Conservation (phyloP, 2,113 vertebrate genomes). For the Ailuropoda melanoleuca region DNA sequence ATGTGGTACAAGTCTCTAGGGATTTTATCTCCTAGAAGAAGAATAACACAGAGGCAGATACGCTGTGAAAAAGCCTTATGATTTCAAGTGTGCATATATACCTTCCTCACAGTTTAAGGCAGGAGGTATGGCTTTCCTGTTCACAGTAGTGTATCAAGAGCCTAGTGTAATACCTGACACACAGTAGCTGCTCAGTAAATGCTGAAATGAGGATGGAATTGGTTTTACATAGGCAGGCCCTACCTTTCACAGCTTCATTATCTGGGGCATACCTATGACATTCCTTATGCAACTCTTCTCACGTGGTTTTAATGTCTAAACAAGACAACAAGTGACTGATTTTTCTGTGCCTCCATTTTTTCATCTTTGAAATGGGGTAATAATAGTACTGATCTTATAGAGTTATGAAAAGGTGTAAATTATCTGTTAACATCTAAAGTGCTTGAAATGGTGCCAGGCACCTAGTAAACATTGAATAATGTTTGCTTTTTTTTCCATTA, state of each 20-base stretch:
- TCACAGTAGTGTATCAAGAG: background rate
- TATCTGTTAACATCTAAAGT: background rate
- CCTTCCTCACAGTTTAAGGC: background rate
- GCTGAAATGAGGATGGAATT: background rate
- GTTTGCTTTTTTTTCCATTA: background rate
- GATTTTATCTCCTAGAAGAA: background rate
- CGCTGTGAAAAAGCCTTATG: background rate
- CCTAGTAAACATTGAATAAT: background rate
- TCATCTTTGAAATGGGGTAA: background rate
- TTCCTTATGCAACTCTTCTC: background rate
- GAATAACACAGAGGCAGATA: background rate
- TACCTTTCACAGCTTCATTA: background rate
- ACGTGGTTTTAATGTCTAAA: background rate
- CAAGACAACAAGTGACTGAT: background rate
- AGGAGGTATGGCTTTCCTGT: background rate
- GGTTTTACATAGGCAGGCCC: background rate
- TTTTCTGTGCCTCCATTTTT: background rate
- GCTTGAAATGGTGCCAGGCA: background rate
- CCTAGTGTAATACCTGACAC: background rate
- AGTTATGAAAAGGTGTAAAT: background rate
- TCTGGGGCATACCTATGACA: background rate
- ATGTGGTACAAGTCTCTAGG: background rate
- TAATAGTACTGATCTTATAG: background rate
- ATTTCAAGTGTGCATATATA: background rate
- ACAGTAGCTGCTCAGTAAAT: background rate